These are phyloP conservation scores for Rhynchophorus ferrugineus DNA, from an alignment of 1,140 invertebrate species.

Conservation along the genomic window DNA sequence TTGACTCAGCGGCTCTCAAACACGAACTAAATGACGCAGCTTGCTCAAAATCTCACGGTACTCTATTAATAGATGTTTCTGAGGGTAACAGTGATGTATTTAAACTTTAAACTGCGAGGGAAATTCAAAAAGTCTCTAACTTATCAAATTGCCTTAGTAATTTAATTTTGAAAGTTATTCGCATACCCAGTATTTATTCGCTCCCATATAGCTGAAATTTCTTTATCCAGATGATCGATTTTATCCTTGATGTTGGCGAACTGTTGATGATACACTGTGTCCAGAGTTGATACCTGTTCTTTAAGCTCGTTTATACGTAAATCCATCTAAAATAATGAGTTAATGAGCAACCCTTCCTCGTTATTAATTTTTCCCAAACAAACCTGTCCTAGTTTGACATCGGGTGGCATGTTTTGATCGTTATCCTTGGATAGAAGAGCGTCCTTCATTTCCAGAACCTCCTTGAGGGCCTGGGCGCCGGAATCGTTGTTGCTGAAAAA, in stretches of 20 bases:
- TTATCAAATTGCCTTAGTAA: no score
- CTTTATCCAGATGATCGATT: slow-evolving; percentile 25
- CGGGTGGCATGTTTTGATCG: slow-evolving; percentile 4
- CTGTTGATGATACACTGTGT: slow-evolving; percentile 27
- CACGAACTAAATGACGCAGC: no score
- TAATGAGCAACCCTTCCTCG: no score
- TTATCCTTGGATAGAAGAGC: slow-evolving; percentile 1
- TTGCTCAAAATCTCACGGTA: no score
- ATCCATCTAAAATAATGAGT: slow-evolving; percentile 13
- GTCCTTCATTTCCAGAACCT: slow-evolving; percentile 14
- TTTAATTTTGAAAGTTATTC: neutral
- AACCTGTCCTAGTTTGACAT: slow-evolving; percentile 14
- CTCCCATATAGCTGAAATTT: slow-evolving; percentile 28
- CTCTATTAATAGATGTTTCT: no score
- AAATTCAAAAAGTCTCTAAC: no score
- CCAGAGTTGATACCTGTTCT: slow-evolving; percentile 32
- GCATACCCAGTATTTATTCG: slow-evolving; percentile 24
- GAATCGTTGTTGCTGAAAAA: slow-evolving; percentile 1
- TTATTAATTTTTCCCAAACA: no score
- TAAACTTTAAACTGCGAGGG: no score
- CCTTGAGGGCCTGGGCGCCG: slow-evolving; percentile 11
- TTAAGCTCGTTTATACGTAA: slow-evolving; percentile 21
- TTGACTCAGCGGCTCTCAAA: no score
- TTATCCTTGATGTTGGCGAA: slow-evolving; percentile 30
- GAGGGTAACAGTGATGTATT: no score